phyloP scores from a whole-genome alignment of 37 sponge, comb jelly and placozoan genomes.

The Tethya wilhelma region DNA sequence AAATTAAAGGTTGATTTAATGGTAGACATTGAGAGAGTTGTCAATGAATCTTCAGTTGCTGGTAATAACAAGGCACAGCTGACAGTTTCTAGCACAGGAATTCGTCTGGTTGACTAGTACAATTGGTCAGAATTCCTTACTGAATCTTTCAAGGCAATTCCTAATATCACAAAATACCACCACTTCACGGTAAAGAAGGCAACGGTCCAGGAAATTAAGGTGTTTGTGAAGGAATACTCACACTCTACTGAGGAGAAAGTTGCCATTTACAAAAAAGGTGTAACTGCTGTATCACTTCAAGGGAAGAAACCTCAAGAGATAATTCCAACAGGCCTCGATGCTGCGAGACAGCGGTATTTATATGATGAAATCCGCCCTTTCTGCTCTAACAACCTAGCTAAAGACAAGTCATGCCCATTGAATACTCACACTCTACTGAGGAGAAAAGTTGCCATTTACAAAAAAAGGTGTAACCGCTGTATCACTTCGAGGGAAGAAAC shows the following conservation, averaged over 20 bases:
- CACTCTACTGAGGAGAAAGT: not conserved
- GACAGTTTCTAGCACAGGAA: not conserved
- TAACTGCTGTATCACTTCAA: not conserved
- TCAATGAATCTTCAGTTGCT: not conserved
- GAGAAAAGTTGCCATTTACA: no score
- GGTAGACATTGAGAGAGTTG: not conserved
- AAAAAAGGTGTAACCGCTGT: no score
- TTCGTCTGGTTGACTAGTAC: not conserved
- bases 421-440: no score
- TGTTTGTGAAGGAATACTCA: not conserved
- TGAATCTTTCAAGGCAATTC: not conserved
- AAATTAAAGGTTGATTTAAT: not conserved
- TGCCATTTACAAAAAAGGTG: not conserved
- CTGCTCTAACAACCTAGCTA: not conserved
- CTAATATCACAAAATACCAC: slow-evolving; percentile 5
- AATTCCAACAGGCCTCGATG: slow-evolving; percentile 9
- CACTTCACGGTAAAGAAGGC: not conserved
- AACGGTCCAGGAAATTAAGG: slow-evolving; percentile 1
- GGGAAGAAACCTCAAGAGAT: slow-evolving; percentile 5
- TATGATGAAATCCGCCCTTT: slow-evolving; percentile 6
- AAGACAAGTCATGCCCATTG: not conserved
- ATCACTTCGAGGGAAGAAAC: no score
- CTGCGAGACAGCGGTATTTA: not conserved
- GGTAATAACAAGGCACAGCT: slow-evolving; percentile 4
- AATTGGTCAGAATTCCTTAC: not conserved